A percentile compares a stretch with the other conserved stretches of the same genome.
Evolutionary conservation across 2,888 invertebrate genomes (phyloP).

Genomic region (Lepetodrilus schrolli): DNA sequence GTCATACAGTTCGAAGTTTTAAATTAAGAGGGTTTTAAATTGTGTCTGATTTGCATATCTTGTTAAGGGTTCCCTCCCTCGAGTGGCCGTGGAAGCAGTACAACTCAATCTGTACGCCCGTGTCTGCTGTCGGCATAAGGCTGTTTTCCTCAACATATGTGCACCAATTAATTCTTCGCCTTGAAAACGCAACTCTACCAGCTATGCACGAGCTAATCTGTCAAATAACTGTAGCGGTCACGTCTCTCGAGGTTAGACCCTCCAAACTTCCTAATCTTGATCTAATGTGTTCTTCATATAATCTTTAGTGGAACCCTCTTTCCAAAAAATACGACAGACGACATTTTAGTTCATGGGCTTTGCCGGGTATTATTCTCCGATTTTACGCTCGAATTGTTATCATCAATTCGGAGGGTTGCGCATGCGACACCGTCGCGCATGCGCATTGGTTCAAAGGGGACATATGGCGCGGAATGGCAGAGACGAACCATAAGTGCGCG

Average conservation of each 20-base stretch:
- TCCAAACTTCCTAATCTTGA: slow-evolving; percentile 5
- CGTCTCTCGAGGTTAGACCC: not conserved
- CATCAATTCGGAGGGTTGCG: not conserved
- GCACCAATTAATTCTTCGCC: not conserved
- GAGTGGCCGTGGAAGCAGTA: not conserved
- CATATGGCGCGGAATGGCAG: slow-evolving; percentile 35
- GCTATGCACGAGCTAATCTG: slow-evolving; percentile 11
- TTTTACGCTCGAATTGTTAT: not conserved
- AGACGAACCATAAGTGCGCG: slow-evolving; percentile 24
- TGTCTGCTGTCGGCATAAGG: slow-evolving; percentile 4
- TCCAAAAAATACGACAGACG: slow-evolving; percentile 5
- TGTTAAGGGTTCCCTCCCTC: not conserved
- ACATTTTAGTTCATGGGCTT: slow-evolving; percentile 16
- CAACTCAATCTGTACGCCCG: not conserved
- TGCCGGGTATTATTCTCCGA: slow-evolving; percentile 6
- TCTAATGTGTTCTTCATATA: slow-evolving; percentile 26
- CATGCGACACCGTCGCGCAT: slow-evolving; percentile 32
- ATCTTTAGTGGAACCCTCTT: not conserved
- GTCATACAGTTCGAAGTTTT: too few relatives aligned
- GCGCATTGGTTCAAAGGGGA: slow-evolving; percentile 36
- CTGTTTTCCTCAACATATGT: slow-evolving; percentile 6
- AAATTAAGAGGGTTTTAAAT: slow-evolving; percentile 8
- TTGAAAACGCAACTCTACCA: slow-evolving; percentile 13
- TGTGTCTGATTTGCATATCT: not conserved
- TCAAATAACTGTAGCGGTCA: not conserved